These are phyloP conservation scores for Tor tambroides DNA, from an alignment of 2,113 vertebrate genomes.

Conservation along the genomic window DNA sequence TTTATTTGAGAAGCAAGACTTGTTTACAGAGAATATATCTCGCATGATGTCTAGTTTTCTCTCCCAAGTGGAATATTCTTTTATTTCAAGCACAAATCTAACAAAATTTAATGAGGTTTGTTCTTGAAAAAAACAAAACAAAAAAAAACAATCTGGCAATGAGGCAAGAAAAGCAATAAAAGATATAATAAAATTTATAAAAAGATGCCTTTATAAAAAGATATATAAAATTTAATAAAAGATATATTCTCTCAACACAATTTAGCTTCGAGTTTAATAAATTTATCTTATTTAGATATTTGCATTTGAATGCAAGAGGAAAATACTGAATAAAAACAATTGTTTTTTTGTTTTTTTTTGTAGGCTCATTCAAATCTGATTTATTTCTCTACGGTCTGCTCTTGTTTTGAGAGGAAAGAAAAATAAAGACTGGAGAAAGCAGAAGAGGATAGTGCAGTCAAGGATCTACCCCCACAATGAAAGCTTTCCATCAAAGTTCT, in stretches of 20 bases:
- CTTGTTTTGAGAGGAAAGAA: background rate
- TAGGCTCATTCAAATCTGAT: background rate
- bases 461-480: slow-evolving; percentile 61
- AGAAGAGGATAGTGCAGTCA: slow-evolving; percentile 49
- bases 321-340: too few relatives aligned
- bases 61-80: background rate
- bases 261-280: background rate
- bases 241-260: background rate
- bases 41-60: background rate
- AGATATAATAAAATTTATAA: too few relatives aligned
- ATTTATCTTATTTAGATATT: background rate
- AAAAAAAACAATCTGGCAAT: background rate
- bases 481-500: slow-evolving; percentile 68
- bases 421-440: background rate
- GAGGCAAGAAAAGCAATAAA: background rate
- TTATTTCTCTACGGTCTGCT: background rate
- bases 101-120: background rate
- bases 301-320: too few relatives aligned
- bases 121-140: background rate
- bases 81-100: background rate
- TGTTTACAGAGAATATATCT: background rate
- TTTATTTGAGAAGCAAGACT: background rate
- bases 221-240: background rate
- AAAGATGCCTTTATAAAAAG: too few relatives aligned
- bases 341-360: too few relatives aligned